Base-by-base conservation (phyloP, 2,113 vertebrate species). In the Plecturocebus donacophilus region DNA sequence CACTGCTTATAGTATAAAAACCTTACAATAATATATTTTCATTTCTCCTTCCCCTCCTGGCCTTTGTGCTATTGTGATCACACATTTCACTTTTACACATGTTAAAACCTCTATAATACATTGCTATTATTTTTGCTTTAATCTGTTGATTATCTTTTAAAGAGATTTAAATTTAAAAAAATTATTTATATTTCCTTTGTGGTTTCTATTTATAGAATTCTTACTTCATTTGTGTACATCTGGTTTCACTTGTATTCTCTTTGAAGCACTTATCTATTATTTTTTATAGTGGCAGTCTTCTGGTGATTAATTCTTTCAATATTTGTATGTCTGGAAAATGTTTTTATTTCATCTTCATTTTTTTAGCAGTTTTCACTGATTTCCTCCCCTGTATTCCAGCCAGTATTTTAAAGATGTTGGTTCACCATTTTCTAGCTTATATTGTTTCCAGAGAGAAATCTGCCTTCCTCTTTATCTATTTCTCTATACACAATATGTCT, bases 191-290 rank as follows among this genome's bases (percentile, higher is more conserved):
- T 77, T 79, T 93, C 70, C 47, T 80, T 45, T 49, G 4, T 93
- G 81, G 23, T 49, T 87, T 89, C 52, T 89, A n/a, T 94, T 88
- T 91, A 25, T 23, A 73, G 3, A 32, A 25, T 2, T 83, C n/a
- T 86, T 75, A 49, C 47, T 91, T 70, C 76, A 25, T 79, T 84
- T 58, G 7, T 88, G 20, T 84, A 35, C 16, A 38, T 66, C 66
- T 95, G 49, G 30, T 87, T 47, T 49, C 12, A 76, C 79, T 87
- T 95, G 68, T 40, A 70, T 90, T 90, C 66, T 95, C 4, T 95
- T 68, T 70, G 47, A 93, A 38, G 35, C 21, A 61, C 20, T 21
- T 68, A n/a, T 35, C 66, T 66, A 80, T 17, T 19, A 38, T 86
- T 95, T 93, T 17, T 77, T 75, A 40, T 84, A 45, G 9, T 80